phyloP scores from a whole-genome alignment of 2,888 invertebrate species.

The Myathropa florea region DNA sequence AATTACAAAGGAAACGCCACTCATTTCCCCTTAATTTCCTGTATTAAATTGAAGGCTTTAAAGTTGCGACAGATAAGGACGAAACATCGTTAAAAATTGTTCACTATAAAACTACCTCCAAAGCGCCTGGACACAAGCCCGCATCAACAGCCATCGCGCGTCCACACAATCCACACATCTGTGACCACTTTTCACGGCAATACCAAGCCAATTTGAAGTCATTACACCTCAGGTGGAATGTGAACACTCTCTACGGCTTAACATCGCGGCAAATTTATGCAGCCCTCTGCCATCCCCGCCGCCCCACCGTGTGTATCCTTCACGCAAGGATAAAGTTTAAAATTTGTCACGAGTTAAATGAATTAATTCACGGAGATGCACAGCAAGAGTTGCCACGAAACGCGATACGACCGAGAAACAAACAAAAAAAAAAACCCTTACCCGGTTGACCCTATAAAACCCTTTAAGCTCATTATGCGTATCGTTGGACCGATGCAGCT shows the following conservation, averaged over 20 bases:
- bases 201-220: background rate
- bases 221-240: background rate
- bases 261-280: conserved; percentile 33
- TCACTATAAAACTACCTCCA: too few species aligned
- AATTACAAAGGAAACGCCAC: too few species aligned
- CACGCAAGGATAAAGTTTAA: conserved; percentile 59
- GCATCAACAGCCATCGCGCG: too few species aligned
- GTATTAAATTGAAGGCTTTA: too few species aligned
- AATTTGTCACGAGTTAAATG: conserved; percentile 56
- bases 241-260: background rate
- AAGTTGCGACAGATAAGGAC: too few species aligned
- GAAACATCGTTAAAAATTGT: too few species aligned
- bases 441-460: conserved; percentile 47
- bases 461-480: conserved; percentile 66
- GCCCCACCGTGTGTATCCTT: background rate
- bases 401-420: conserved; percentile 1
- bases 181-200: background rate
- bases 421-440: background rate
- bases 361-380: conserved; percentile 28
- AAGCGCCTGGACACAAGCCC: too few species aligned
- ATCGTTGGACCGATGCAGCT: conserved; percentile 30
- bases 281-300: conserved; percentile 33
- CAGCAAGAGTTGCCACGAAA: conserved; percentile 7
- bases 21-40: too few species aligned
- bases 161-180: background rate